These are phyloP conservation scores for Chloropsis hardwickii DNA, from an alignment of 2,113 vertebrate species.

Conservation along the genomic window DNA sequence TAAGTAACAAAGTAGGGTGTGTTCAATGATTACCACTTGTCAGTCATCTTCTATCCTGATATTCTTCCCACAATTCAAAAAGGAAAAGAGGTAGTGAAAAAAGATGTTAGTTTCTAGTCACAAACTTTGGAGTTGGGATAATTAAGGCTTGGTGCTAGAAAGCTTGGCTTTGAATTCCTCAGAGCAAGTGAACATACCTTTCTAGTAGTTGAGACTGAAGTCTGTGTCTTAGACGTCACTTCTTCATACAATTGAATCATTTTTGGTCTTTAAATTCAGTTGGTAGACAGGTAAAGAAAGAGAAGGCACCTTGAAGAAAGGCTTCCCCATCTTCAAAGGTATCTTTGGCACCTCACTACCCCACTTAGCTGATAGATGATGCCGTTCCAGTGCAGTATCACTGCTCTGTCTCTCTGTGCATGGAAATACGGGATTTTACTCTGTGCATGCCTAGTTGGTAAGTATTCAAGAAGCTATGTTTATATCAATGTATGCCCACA, in stretches of 20 bases:
- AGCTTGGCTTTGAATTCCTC: background rate
- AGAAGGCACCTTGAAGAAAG: background rate
- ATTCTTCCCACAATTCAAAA: background rate
- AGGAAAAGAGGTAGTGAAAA: background rate
- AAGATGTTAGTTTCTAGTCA: background rate
- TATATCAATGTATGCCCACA: background rate
- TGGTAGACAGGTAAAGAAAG: background rate
- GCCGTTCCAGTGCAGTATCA: background rate
- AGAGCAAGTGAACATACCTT: background rate
- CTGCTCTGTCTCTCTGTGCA: background rate
- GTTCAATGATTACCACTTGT: background rate
- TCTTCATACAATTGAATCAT: background rate
- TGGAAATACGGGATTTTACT: accelerated
- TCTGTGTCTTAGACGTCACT: background rate
- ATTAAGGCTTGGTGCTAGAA: background rate
- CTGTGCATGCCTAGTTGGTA: background rate
- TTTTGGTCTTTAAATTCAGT: background rate
- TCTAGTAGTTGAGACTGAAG: background rate
- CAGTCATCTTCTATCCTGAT: background rate
- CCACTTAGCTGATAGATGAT: background rate
- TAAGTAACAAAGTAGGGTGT: background rate
- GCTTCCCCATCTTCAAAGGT: background rate
- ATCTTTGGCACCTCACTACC: background rate
- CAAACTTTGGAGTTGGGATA: background rate
- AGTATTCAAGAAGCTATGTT: background rate